Evolutionary conservation across 2,113 vertebrate genomes (phyloP).

Genomic region (Cyphomyrus discorhynchus): DNA sequence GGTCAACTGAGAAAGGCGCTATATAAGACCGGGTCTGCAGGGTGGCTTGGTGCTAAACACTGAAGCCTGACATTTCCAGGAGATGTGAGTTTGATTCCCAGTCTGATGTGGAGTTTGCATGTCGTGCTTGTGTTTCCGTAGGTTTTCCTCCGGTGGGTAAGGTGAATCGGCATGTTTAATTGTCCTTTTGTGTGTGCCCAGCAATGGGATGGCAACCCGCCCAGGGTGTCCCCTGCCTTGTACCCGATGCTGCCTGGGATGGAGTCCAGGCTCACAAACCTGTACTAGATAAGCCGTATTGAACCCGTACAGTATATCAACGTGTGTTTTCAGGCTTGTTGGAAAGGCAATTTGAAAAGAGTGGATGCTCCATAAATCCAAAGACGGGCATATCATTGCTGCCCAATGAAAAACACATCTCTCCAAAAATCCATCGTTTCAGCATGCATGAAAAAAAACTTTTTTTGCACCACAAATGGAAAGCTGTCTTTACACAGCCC

Average conservation of each 20-base stretch:
- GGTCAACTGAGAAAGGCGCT: background rate
- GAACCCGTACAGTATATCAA: background rate
- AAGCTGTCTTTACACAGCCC: background rate
- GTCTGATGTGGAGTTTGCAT: background rate
- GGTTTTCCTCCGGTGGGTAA: background rate
- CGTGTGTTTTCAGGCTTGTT: background rate
- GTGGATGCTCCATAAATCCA: background rate
- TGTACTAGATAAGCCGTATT: background rate
- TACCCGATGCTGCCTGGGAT: background rate
- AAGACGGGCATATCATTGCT: background rate
- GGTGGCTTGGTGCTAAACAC: background rate
- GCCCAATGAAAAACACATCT: background rate
- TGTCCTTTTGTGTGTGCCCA: background rate
- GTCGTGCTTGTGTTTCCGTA: background rate
- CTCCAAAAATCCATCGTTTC: background rate
- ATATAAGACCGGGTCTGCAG: background rate
- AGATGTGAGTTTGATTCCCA: background rate
- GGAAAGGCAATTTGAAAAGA: background rate
- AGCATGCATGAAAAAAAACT: background rate
- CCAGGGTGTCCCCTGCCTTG: background rate
- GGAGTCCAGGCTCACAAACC: background rate
- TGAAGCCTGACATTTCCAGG: background rate
- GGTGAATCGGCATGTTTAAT: background rate
- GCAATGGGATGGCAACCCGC: background rate
- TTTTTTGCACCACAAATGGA: background rate